Evolutionary conservation across 2,797 vertebrate species (phyloP).

Genomic region (Hoplostethus atlanticus): DNA sequence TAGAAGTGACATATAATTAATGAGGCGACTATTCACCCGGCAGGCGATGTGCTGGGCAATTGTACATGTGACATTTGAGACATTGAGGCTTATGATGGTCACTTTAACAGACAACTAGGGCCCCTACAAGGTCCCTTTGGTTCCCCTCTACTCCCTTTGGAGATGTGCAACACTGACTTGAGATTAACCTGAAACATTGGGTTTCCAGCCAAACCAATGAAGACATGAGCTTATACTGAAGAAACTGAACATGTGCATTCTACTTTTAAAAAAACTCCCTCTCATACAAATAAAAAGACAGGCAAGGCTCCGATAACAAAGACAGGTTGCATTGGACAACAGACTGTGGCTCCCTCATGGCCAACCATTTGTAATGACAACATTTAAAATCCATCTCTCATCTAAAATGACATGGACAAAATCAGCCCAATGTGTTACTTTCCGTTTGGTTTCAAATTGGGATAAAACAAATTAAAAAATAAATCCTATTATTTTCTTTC

Average conservation of each 20-base stretch:
- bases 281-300: constrained; percentile 58
- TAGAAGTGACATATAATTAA: constrained; percentile 52
- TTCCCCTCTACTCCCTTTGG: constrained; percentile 54
- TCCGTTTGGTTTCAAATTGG: constrained; percentile 39
- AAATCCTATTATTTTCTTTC: neutral
- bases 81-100: constrained; percentile 19
- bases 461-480: constrained; percentile 53
- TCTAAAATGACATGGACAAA: constrained; percentile 66
- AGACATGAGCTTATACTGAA: constrained; percentile 60
- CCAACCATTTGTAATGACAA: constrained; percentile 34
- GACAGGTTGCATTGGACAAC: constrained; percentile 3
- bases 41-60: constrained; percentile 16
- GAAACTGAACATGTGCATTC: constrained; percentile 56
- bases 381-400: constrained; percentile 72
- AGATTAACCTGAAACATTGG: constrained; percentile 55
- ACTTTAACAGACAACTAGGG: constrained; percentile 29
- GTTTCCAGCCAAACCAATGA: constrained; percentile 62
- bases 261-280: constrained; percentile 48
- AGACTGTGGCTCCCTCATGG: constrained; percentile 40
- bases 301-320: constrained; percentile 55
- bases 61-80: constrained; percentile 26
- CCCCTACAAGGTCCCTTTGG: constrained; percentile 42
- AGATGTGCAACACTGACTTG: constrained; percentile 68
- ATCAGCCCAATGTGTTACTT: constrained; percentile 15
- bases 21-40: constrained; percentile 23